Conservation (phyloP, 2,888 invertebrate species). For the Epiblema foenella region DNA sequence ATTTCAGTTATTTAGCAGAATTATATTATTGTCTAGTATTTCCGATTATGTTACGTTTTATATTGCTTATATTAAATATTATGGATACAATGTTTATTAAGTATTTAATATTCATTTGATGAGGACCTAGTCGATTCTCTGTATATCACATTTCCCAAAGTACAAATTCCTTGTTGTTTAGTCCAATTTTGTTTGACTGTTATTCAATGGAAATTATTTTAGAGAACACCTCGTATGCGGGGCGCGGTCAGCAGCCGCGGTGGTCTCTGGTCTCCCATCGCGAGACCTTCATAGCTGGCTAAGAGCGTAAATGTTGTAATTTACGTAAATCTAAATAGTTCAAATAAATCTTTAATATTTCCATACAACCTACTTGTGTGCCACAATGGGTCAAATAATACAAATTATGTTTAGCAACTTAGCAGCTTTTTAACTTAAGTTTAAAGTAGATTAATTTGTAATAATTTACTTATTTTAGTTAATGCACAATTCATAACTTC, state of each 20-base stretch:
- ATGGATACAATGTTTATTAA: constrained; percentile 83
- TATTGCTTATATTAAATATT: constrained; percentile 85
- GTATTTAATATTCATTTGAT: constrained; percentile 84
- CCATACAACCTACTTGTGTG: constrained; percentile 58
- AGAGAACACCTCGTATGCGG: constrained; percentile 62
- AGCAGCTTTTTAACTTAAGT: too few species aligned
- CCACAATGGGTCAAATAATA: constrained; percentile 58
- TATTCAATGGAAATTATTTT: constrained; percentile 83
- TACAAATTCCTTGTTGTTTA: constrained; percentile 86
- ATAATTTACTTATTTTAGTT: constrained; percentile 73
- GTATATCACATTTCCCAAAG: constrained; percentile 85
- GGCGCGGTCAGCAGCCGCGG: constrained; percentile 46
- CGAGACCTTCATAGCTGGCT: constrained; percentile 43
- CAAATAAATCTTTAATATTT: constrained; percentile 64
- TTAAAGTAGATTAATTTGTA: constrained; percentile 69
- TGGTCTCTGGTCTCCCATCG: not conserved
- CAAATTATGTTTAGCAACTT: constrained; percentile 78
- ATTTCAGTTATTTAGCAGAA: constrained; percentile 84
- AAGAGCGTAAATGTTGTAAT: constrained; percentile 52
- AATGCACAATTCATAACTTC: constrained; percentile 76
- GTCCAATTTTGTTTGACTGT: constrained; percentile 85
- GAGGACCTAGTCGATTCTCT: constrained; percentile 85
- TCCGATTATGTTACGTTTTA: constrained; percentile 85
- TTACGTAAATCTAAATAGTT: constrained; percentile 56
- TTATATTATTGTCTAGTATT: constrained; percentile 83